Base-by-base conservation (phyloP, 2,797 vertebrate genomes). In the Diglossa cyanea region DNA sequence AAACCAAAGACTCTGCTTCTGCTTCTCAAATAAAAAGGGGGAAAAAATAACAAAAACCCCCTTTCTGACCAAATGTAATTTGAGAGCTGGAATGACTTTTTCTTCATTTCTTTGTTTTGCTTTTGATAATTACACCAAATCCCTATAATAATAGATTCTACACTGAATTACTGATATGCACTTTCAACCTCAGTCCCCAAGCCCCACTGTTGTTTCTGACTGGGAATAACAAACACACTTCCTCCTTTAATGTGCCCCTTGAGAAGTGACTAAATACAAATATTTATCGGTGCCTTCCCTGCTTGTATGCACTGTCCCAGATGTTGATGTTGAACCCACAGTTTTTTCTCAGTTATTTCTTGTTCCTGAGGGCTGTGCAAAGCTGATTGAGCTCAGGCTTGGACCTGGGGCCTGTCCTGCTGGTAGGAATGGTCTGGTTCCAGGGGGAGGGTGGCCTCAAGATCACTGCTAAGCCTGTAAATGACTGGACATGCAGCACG, bases 111-210 rank as follows among this genome's bases (percentile, higher is more conserved):
- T 92, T 92, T 95, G 78, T 95, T 96, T 95, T 95, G 45, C 54
- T 93, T 93, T 95, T 93, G 89, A 81, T 93, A 93, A 93, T 95
- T 88, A 93, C 24, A 35, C 31, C 30, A 2, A 82, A 88, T 44
- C 39, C 40, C 54, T 51, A 5, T 42, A 66, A 13, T 42, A 62
- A 89, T 60, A 93, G 65, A 83, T 91, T 93, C 70, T 35, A 20
- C 47, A 13, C 62, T 93, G 80, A 94, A 70, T 93, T 94, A 94
- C 67, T 90, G 90, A 76, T 74, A 77, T 75, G 82, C 81, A 95
- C 94, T 96, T 95, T 96, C 92, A 91, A 96, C 94, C 89, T 72
- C 91, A 66, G 68, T n/a, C 81, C 61, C 65, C 0, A 23, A 79
- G 67, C 62, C 51, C 37, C 44, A 28, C 45, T 37, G 37, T 70